Percentiles rank a stretch among this genome's conserved stretches.
phyloP scores from a whole-genome alignment of 1,140 invertebrate species.

The Drosophila ficusphila region DNA sequence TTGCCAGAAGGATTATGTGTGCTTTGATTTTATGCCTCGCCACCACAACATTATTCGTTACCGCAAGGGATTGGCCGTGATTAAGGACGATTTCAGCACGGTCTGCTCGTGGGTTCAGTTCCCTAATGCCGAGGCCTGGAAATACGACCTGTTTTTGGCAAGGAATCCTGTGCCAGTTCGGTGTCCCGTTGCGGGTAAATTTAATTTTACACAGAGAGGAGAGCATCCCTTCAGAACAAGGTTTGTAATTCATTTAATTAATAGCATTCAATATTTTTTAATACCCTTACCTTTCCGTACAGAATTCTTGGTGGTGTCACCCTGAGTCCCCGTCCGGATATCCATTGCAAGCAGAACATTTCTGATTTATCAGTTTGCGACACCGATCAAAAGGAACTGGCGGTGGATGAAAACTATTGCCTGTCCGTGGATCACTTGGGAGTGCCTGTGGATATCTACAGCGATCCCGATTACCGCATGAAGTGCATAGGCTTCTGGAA shows the following conservation, averaged over 20 bases:
- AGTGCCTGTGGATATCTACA: slow-evolving; percentile 96
- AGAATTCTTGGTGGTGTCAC: slow-evolving; percentile 97
- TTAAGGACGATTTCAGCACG: slow-evolving; percentile 94
- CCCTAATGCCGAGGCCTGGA: slow-evolving; percentile 92
- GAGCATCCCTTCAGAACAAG: slow-evolving; percentile 94
- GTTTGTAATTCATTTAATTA: slow-evolving; percentile 36
- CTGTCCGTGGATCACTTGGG: slow-evolving; percentile 97
- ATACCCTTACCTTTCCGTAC: neutral
- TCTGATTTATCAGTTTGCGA: slow-evolving; percentile 97
- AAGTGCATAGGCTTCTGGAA: slow-evolving; percentile 99
- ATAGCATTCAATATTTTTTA: neutral
- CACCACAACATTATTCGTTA: slow-evolving; percentile 98
- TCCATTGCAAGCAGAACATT: slow-evolving; percentile 96
- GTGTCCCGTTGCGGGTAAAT: slow-evolving; percentile 98
- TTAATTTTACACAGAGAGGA: slow-evolving; percentile 95
- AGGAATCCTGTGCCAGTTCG: slow-evolving; percentile 96
- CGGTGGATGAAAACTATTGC: slow-evolving; percentile 97
- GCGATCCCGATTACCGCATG: slow-evolving; percentile 97
- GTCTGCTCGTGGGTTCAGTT: slow-evolving; percentile 98
- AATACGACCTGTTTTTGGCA: slow-evolving; percentile 94
- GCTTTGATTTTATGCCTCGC: slow-evolving; percentile 97
- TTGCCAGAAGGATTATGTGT: slow-evolving; percentile 99
- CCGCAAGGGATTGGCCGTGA: slow-evolving; percentile 94
- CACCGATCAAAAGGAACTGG: slow-evolving; percentile 96
- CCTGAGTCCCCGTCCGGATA: slow-evolving; percentile 94